Evolutionary conservation across 2,888 invertebrate genomes (phyloP).

Genomic region (Lacanobia oleracea): DNA sequence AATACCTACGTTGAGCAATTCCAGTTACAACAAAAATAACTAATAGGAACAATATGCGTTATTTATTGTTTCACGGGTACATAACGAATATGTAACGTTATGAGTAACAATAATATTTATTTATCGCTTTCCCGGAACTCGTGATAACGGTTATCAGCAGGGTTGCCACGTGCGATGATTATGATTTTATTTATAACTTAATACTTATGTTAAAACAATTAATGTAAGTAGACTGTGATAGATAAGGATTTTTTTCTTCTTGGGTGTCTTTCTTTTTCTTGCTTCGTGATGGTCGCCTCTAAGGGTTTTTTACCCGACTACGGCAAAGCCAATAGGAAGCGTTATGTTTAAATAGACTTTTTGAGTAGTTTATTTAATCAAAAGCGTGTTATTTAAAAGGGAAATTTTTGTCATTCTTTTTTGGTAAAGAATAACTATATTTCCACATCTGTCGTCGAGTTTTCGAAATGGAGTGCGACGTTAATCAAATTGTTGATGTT

Average conservation of each 20-base stretch:
- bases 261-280: neutral
- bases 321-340: too few relatives aligned
- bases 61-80: slow-evolving; percentile 49
- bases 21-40: slow-evolving; percentile 39
- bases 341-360: too few relatives aligned
- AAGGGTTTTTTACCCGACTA: too few relatives aligned
- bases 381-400: too few relatives aligned
- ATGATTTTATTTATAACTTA: slow-evolving; percentile 21
- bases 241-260: slow-evolving; percentile 28
- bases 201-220: slow-evolving; percentile 14
- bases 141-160: slow-evolving; percentile 72
- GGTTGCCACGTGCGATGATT: slow-evolving; percentile 52
- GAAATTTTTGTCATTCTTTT: too few relatives aligned
- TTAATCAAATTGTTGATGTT: too few relatives aligned
- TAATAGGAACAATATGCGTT: slow-evolving; percentile 51
- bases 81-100: slow-evolving; percentile 41
- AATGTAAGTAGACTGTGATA: neutral
- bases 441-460: too few relatives aligned
- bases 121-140: slow-evolving; percentile 73
- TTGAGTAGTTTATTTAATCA: too few relatives aligned
- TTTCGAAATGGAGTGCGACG: too few relatives aligned
- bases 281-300: too few relatives aligned
- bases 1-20: slow-evolving; percentile 10
- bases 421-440: too few relatives aligned
- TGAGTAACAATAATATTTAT: slow-evolving; percentile 64